phyloP scores from a whole-genome alignment of 2,888 invertebrate species.

The Carabus problematicus region DNA sequence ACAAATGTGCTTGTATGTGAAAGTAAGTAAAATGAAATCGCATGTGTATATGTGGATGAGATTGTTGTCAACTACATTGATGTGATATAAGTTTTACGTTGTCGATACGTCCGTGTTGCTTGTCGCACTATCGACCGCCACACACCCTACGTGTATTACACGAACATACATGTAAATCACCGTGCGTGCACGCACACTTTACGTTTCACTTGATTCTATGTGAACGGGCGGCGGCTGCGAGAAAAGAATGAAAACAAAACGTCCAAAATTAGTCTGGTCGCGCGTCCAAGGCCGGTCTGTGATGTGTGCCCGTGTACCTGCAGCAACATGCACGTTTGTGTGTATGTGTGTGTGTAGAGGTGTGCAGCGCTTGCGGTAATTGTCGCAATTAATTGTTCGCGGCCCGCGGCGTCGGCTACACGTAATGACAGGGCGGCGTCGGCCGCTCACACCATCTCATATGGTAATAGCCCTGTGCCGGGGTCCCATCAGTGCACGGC shows the following conservation, averaged over 20 bases:
- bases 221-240: background rate
- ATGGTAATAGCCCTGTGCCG: constrained; percentile 47
- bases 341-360: constrained; percentile 43
- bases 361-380: constrained; percentile 50
- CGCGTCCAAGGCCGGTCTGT: constrained; percentile 6
- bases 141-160: background rate
- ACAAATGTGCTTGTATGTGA: too few relatives aligned
- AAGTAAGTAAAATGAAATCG: too few relatives aligned
- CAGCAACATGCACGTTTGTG: background rate
- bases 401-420: constrained; percentile 45
- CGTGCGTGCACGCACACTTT: background rate
- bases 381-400: constrained; percentile 49
- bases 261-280: constrained; percentile 7
- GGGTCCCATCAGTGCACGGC: constrained; percentile 3
- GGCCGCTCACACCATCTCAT: constrained; percentile 48
- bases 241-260: constrained; percentile 1
- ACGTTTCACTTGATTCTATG: background rate
- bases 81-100: too few relatives aligned
- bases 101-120: constrained; percentile 12
- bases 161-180: constrained; percentile 13
- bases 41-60: too few relatives aligned
- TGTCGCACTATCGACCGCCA: constrained; percentile 7
- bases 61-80: too few relatives aligned
- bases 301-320: background rate
- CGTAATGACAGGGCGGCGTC: constrained; percentile 48